These are phyloP conservation scores for Ciconia stormi DNA, from an alignment of 2,113 vertebrate species.

Conservation along the genomic window DNA sequence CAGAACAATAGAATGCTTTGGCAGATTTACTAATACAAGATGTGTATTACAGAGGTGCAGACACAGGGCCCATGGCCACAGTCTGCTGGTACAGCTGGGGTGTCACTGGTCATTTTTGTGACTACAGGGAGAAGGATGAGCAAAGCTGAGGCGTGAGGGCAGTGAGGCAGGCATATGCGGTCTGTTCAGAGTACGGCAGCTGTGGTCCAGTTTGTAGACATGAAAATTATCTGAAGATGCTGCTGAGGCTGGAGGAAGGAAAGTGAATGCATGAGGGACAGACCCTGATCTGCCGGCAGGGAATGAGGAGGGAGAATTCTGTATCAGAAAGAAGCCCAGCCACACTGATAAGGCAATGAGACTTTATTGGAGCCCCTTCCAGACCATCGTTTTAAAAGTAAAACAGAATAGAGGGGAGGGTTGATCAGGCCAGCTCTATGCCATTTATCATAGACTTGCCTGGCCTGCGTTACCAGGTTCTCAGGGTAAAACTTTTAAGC, in stretches of 20 bases:
- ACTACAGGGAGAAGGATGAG: neutral
- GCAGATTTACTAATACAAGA: neutral
- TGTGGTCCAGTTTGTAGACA: neutral
- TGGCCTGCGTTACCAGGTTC: neutral
- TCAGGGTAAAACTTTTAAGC: neutral
- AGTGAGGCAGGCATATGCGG: neutral
- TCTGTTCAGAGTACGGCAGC: neutral
- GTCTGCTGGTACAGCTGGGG: neutral
- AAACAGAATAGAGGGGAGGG: neutral
- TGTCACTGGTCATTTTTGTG: neutral
- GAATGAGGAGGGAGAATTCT: neutral
- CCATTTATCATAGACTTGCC: neutral
- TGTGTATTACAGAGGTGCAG: neutral
- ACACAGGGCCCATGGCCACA: neutral
- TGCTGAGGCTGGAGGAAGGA: neutral
- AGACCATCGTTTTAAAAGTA: neutral
- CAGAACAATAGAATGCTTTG: neutral
- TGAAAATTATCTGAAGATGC: neutral
- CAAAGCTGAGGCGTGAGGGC: neutral
- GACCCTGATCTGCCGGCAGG: neutral
- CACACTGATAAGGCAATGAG: neutral
- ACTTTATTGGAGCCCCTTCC: neutral
- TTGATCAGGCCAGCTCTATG: neutral
- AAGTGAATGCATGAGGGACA: neutral
- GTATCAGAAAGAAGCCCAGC: neutral